These are phyloP conservation scores for Lepidothrix coronata DNA, from an alignment of 2,113 vertebrate genomes.

Conservation along the genomic window DNA sequence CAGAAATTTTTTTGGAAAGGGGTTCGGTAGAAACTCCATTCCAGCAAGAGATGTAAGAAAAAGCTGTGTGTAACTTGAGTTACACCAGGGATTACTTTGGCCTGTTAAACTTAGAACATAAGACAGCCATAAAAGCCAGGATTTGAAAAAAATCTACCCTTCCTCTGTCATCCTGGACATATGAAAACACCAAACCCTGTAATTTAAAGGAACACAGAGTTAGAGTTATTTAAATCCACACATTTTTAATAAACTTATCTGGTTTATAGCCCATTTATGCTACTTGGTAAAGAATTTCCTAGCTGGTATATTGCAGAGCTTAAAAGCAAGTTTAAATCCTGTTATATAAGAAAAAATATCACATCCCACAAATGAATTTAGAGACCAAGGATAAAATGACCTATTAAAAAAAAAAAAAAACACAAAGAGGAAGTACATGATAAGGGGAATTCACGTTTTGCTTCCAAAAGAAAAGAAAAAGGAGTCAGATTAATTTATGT, in stretches of 20 bases:
- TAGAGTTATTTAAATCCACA: background rate
- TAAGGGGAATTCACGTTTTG: background rate
- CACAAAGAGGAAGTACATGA: background rate
- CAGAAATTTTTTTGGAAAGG: background rate
- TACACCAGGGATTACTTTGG: background rate
- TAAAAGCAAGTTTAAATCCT: background rate
- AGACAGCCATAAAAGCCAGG: background rate
- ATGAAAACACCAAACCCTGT: background rate
- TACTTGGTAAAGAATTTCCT: background rate
- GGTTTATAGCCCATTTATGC: background rate
- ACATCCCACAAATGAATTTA: background rate
- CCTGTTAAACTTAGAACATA: background rate
- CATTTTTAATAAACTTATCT: background rate
- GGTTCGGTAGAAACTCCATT: background rate
- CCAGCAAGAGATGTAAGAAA: background rate
- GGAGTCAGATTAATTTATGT: background rate
- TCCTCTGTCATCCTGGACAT: background rate
- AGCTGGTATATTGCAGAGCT: background rate
- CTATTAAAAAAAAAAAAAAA: background rate
- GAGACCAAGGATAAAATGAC: background rate
- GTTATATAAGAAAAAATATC: background rate
- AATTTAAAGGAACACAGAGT: background rate
- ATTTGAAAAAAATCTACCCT: background rate
- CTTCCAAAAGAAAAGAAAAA: background rate
- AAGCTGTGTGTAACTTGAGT: background rate